Conservation (phyloP, 1,140 invertebrate species). For the Eulimnadia texana region DNA sequence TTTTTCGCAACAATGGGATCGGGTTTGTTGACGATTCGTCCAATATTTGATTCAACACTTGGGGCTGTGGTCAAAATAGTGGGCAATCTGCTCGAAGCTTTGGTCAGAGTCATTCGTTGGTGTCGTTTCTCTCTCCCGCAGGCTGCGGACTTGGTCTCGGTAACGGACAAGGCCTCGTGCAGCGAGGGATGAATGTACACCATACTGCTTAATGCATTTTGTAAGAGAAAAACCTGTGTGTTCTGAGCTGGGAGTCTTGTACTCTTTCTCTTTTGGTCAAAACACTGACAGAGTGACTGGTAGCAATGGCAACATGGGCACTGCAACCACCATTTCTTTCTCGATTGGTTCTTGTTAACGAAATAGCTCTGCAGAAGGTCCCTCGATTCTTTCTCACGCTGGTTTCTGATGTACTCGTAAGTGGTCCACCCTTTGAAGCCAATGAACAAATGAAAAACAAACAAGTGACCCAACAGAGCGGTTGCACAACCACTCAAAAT, state of each 20-base stretch:
- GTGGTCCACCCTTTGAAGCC: constrained; percentile 68
- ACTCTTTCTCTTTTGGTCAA: background rate
- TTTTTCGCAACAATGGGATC: background rate
- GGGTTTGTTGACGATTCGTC: background rate
- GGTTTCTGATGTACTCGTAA: constrained; percentile 53
- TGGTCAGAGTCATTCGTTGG: too few relatives aligned
- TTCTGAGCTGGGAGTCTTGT: background rate
- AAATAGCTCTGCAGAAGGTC: background rate
- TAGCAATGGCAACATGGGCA: constrained; percentile 12
- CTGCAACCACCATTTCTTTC: constrained; percentile 9
- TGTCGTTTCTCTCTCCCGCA: too few relatives aligned
- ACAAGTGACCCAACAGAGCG: constrained; percentile 66
- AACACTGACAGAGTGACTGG: background rate
- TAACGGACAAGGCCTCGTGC: too few relatives aligned
- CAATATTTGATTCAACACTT: background rate
- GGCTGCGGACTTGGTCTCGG: too few relatives aligned
- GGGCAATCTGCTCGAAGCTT: background rate
- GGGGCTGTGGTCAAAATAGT: background rate
- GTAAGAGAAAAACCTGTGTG: background rate
- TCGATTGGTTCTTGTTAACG: background rate
- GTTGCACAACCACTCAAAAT: constrained; percentile 56
- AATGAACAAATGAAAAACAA: constrained; percentile 79
- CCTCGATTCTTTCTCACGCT: constrained; percentile 1
- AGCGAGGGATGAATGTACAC: constrained; percentile 9
- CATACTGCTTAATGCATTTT: background rate